Evolutionary conservation across 2,888 invertebrate genomes (phyloP).

Genomic region (Campoplex nolae): DNA sequence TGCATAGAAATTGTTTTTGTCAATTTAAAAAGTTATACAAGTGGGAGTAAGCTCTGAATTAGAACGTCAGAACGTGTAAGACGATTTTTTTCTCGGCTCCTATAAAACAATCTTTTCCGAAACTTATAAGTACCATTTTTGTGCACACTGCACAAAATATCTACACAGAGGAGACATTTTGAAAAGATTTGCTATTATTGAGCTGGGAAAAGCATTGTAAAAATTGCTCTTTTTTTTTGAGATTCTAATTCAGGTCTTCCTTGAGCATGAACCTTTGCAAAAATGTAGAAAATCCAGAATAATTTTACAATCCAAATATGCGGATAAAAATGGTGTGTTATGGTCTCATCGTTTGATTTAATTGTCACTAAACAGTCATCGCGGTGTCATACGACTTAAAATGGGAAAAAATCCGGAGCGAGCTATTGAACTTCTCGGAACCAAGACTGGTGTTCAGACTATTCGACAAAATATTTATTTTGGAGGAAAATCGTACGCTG

Average conservation of each 20-base stretch:
- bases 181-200: neutral
- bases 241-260: neutral
- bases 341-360: neutral
- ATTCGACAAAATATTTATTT: conserved; percentile 69
- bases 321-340: neutral
- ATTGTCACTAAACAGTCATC: conserved; percentile 59
- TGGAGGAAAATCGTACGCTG: conserved; percentile 71
- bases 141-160: no score
- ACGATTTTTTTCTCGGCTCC: no score
- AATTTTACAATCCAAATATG: neutral
- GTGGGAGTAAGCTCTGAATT: no score
- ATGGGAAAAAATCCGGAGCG: conserved; percentile 69
- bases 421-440: conserved; percentile 54
- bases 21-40: no score
- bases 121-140: no score
- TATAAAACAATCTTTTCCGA: no score
- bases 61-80: no score
- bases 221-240: neutral
- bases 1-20: no score
- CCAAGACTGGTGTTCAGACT: conserved; percentile 64
- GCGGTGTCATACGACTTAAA: conserved; percentile 68
- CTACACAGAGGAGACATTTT: no score
- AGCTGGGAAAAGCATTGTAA: neutral
- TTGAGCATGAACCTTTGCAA: no score
- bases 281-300: neutral